Conservation (phyloP, 2,797 vertebrate genomes). For the Myotis findleyi region DNA sequence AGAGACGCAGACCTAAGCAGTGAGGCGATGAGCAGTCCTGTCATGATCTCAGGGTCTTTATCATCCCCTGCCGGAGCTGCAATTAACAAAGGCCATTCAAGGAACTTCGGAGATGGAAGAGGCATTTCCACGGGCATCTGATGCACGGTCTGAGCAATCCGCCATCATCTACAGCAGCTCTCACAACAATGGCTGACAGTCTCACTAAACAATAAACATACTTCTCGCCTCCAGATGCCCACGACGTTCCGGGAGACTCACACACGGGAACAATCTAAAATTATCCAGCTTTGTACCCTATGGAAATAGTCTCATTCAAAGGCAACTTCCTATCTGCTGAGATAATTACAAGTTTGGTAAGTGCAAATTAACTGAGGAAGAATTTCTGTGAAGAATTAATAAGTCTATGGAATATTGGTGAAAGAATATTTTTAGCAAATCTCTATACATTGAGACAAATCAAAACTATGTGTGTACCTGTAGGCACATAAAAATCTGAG, state of each 20-base stretch:
- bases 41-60: background rate
- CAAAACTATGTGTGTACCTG: background rate
- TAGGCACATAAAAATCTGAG: background rate
- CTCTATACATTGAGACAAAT: background rate
- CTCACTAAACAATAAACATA: conserved; percentile 46
- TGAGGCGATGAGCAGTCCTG: rapidly evolving
- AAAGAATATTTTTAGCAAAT: conserved; percentile 23
- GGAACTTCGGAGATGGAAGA: conserved; percentile 7
- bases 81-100: conserved; percentile 2
- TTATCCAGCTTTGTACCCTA: conserved; percentile 61
- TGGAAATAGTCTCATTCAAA: conserved; percentile 60
- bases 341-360: conserved; percentile 66
- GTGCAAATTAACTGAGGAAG: conserved; percentile 61
- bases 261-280: conserved; percentile 57
- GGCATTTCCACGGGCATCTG: conserved; percentile 59
- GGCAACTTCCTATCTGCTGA: background rate
- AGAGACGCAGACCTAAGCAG: background rate
- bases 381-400: conserved; percentile 53
- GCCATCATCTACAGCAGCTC: background rate
- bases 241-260: background rate
- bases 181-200: conserved; percentile 44
- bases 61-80: background rate
- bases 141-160: conserved; percentile 60
- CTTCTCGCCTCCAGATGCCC: conserved; percentile 37
- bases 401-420: background rate